Evolutionary conservation across 2,888 invertebrate species (phyloP), one percentile per base, ranked within the genome.

Genomic region (Acronicta alni): DNA sequence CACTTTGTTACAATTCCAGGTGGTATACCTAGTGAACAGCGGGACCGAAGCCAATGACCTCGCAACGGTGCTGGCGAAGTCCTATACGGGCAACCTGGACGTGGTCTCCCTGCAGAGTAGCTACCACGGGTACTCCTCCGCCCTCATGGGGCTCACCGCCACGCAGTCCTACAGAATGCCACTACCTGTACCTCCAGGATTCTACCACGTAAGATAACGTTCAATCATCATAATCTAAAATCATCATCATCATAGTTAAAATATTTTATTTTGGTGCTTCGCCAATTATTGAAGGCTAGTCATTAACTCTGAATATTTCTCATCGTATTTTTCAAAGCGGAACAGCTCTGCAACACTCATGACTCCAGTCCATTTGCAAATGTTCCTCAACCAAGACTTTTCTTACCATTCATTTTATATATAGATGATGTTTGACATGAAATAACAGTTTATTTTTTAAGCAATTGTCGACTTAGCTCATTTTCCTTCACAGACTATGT

Each of bases 11-110:
- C 7, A 35, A 23, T 58, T 81, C 64, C 84, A 98, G 97, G 97
- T 97, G 23, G 97, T 98, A 2, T 99, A 98, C 85, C 96, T 99
- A 78, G 97, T 98, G 1, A 99, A 99, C 90, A 99, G 99, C 81
- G 99, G 99, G 0, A 98, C 98, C 6, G 99, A 99, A 91, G 99
- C 99, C 0, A 99, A 99, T 83, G 99, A 99, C 86, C 92, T 99
- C 58, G 99, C 99, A 0, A 95, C 98, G 71, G 86, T 98, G 30
- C 95, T 99, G 89, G 97, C 99, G 0, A 96, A 99, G 77, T 89
- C 97, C 0, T 96, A 98, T 85, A 99, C 99, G 0, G 97, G 97
- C 1, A 96, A 97, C 81, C 96, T 96, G 79, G 98, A 99, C 75
- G 95, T 99, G 16, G 92, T 99, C 32, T 97, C 98, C 0, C 93